Conservation (phyloP, 2,113 vertebrate genomes). For the Cololabis saira region DNA sequence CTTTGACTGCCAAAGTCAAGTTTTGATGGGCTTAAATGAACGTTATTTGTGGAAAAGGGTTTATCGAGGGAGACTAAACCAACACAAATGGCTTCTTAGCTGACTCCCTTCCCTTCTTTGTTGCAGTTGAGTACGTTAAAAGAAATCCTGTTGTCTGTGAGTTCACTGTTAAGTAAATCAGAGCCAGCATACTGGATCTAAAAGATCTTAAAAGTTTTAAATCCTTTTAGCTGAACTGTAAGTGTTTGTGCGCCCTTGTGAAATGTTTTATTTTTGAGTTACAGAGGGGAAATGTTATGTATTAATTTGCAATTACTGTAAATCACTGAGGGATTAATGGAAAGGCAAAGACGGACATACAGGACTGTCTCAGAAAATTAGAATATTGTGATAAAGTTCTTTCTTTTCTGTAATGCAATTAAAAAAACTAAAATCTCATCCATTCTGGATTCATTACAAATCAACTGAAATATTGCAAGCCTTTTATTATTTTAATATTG, state of each 20-base stretch:
- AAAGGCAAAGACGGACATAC: constrained; percentile 2
- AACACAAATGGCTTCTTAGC: not conserved
- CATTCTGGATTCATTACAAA: no score
- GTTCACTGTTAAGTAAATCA: not conserved
- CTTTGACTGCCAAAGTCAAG: constrained; percentile 33
- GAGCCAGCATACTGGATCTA: no score
- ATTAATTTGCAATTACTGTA: not conserved
- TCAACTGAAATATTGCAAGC: no score
- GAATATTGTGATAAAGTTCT: no score
- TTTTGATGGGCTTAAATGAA: constrained; percentile 1
- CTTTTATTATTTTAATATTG: no score
- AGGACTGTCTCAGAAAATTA: no score
- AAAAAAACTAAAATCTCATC: no score
- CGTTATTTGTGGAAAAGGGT: constrained; percentile 9
- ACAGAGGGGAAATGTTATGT: no score
- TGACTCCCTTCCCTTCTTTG: not conserved
- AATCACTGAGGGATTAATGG: not conserved
- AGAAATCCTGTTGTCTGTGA: not conserved
- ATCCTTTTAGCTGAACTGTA: constrained; percentile 4
- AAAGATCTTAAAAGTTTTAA: not conserved
- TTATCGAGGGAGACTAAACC: not conserved
- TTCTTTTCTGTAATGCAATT: no score
- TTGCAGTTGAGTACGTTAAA: not conserved
- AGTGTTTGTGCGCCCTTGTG: constrained; percentile 17
- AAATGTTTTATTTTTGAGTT: constrained; percentile 26